Evolutionary conservation across 30 jellyfish, hydroid and myxozoan species (phyloP).

Genomic region (Calvadosia cruxmelitensis): DNA sequence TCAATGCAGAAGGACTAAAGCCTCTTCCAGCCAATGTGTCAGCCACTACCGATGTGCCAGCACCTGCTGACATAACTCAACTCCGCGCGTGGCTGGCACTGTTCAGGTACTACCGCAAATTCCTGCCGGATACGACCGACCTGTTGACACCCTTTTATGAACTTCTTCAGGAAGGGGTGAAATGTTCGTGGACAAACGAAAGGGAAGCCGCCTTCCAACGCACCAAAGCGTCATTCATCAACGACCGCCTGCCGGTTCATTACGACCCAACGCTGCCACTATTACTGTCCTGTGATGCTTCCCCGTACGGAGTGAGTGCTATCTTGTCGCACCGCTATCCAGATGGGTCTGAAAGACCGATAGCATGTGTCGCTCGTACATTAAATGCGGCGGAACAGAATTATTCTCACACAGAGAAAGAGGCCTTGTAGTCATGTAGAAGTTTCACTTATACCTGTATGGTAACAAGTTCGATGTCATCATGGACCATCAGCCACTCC

Average conservation of each 20-base stretch:
- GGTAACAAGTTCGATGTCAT: conserved; percentile 53
- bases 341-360: conserved; percentile 44
- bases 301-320: conserved; percentile 63
- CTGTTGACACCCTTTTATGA: conserved; percentile 23
- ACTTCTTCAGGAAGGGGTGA: conserved; percentile 8
- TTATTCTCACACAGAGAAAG: conserved; percentile 47
- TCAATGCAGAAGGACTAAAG: conserved; percentile 26
- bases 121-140: conserved; percentile 9
- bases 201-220: too few relatives aligned
- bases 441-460: conserved; percentile 50
- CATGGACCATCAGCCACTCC: too few relatives aligned
- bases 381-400: conserved; percentile 25
- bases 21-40: conserved; percentile 8
- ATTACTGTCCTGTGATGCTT: conserved; percentile 38
- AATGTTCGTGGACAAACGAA: conserved; percentile 36
- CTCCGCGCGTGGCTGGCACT: conserved; percentile 31
- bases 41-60: conserved; percentile 26
- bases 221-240: too few relatives aligned
- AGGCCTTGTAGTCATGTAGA: conserved; percentile 39
- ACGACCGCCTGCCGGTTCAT: conserved; percentile 57
- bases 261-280: conserved; percentile 32
- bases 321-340: conserved; percentile 33
- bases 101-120: conserved; percentile 24
- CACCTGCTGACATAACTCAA: conserved; percentile 21
- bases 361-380: conserved; percentile 34